Conservation (phyloP, 2,888 invertebrate genomes). For the Macrosiphum euphorbiae region DNA sequence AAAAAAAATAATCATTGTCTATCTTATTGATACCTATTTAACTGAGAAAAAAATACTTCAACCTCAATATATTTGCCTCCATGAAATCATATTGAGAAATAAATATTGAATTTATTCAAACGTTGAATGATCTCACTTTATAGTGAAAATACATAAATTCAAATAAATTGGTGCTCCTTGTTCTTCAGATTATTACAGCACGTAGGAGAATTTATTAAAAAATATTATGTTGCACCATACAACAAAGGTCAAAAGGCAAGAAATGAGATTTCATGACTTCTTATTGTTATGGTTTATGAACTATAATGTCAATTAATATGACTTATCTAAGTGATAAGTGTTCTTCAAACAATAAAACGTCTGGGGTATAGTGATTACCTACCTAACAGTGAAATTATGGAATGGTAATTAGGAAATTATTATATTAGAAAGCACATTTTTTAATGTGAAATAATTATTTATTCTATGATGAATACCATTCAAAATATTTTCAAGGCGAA, state of each 20-base stretch:
- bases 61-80: background rate
- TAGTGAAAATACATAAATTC: background rate
- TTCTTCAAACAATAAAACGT: background rate
- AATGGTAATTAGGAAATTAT: background rate
- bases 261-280: background rate
- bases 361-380: conserved; percentile 7
- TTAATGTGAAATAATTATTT: background rate
- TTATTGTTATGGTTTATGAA: background rate
- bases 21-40: background rate
- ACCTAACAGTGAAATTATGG: background rate
- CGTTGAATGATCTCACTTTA: background rate
- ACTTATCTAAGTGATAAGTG: conserved; percentile 40
- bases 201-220: background rate
- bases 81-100: background rate
- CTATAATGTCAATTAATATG: conserved; percentile 37
- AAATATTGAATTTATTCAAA: background rate
- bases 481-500: conserved; percentile 71
- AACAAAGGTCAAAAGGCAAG: conserved; percentile 30
- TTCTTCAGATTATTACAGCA: background rate
- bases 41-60: background rate
- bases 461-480: conserved; percentile 71
- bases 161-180: background rate
- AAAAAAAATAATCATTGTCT: conserved; percentile 16
- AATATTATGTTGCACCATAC: background rate
- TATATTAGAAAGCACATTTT: background rate